These are phyloP conservation scores for Heteromyza rotundicornis DNA, from an alignment of 2,888 invertebrate genomes.

Conservation along the genomic window DNA sequence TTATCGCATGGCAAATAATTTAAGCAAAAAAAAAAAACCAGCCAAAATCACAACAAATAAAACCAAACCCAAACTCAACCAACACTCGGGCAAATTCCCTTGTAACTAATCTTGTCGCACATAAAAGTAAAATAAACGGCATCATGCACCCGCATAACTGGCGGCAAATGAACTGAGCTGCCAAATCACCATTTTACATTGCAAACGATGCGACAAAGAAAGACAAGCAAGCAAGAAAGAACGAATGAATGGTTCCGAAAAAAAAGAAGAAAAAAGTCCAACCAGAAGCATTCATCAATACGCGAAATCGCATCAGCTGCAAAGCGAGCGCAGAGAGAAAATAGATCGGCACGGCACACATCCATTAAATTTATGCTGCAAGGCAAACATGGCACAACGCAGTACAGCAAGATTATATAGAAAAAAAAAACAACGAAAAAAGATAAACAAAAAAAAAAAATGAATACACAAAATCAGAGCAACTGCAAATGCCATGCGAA, in stretches of 20 bases:
- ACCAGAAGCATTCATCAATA: not conserved
- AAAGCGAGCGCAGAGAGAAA: not conserved
- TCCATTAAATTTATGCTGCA: conserved; percentile 2
- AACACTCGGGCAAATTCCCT: too few relatives aligned
- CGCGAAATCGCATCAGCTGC: not conserved
- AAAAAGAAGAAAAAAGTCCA: not conserved
- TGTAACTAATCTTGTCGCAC: conserved; percentile 9
- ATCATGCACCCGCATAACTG: conserved; percentile 31
- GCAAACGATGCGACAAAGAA: not conserved
- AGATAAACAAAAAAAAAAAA: not conserved
- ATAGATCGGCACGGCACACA: not conserved
- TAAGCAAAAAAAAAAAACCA: too few relatives aligned
- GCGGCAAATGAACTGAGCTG: conserved; percentile 26
- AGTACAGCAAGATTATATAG: not conserved
- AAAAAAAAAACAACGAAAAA: not conserved
- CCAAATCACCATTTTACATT: conserved; percentile 24
- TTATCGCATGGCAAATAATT: too few relatives aligned
- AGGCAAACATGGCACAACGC: not conserved
- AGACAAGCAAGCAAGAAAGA: not conserved
- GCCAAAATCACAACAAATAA: too few relatives aligned
- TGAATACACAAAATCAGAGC: conserved; percentile 27
- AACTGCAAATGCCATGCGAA: conserved; percentile 51
- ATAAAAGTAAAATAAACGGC: conserved; percentile 27
- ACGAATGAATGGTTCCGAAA: not conserved
- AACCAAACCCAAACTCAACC: too few relatives aligned